Base-by-base conservation (phyloP, 2,113 vertebrate genomes). In the Probosciger aterrimus region DNA sequence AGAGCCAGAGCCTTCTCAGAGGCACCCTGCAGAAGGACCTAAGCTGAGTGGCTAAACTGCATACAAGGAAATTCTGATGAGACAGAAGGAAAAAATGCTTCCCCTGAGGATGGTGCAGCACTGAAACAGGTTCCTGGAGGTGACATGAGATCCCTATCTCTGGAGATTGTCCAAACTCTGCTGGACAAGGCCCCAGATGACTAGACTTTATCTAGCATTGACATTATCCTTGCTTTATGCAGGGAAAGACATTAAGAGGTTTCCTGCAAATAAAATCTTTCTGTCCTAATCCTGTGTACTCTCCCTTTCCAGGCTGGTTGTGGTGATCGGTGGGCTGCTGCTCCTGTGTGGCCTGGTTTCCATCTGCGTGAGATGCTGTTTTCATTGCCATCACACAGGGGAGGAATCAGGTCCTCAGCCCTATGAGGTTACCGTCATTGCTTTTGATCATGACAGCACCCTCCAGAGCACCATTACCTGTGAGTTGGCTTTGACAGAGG, bases 381-480 rank as follows among this genome's bases (percentile, higher is more conserved):
- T 94, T 31, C 96, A 98, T 39, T 95, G 96, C n/a, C 97, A 16
- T 23, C 97, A 84, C 33, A 37, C 65, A 1, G 96, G 93, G 46
- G 97, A 98, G 1, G 97, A 97, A 3, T 78, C 86, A 0, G 77
- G 88, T 19, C 97, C 95, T 6, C 97, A 47, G 3, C 98, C 98
- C 23, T 98, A 95, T 3, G 97, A 98, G 90, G 97, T 98, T 88
- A 98, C 98, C 0, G 98, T 98, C 94, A 98, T 98, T 3, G 96
- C 98, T 9, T 98, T 98, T 30, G 98, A 98, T 30, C 98, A 98
- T 0, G 98, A 98, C 94, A 98, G 93, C 96, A 98, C 98, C 30
- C 97, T 98, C 4, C 98, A 98, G 91, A 98, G 95, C 92, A 98
- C 98, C 23, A 97, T 98, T 55, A 98, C 98, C 5, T 98, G 98